phyloP scores from a whole-genome alignment of 2,113 vertebrate genomes.

The Lonchura striata region DNA sequence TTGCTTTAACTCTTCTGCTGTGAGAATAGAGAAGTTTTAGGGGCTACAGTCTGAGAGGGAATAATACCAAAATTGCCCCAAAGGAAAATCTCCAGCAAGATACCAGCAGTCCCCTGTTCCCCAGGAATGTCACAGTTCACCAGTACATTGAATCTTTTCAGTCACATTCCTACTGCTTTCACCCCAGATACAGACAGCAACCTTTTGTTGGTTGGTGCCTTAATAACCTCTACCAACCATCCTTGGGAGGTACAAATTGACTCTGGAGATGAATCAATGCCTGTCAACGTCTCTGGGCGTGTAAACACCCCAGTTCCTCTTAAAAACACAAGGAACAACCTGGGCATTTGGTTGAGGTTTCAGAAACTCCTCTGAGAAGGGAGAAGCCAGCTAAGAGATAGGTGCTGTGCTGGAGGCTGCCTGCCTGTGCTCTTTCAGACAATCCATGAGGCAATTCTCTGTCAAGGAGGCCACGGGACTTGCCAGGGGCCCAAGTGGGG shows the following conservation, averaged over 20 bases:
- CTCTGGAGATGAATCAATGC: background rate
- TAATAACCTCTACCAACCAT: background rate
- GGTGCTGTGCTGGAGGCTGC: background rate
- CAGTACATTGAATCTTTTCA: background rate
- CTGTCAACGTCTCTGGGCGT: background rate
- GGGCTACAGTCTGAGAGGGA: background rate
- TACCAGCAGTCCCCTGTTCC: background rate
- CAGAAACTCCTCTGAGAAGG: background rate
- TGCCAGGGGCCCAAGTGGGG: background rate
- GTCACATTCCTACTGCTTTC: background rate
- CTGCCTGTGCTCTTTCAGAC: background rate
- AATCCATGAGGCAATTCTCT: background rate
- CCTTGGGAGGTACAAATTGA: background rate
- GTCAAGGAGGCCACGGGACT: background rate
- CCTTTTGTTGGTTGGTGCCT: background rate
- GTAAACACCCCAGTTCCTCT: background rate
- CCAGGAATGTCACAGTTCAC: background rate
- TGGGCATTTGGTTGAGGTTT: background rate
- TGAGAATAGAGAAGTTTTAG: background rate
- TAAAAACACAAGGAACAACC: background rate
- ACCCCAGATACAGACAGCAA: background rate
- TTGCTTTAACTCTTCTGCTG: background rate
- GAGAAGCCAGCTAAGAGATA: fast-evolving
- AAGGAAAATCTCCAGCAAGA: background rate
- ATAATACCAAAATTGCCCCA: background rate